Percentiles rank a stretch among this genome's conserved stretches.
phyloP scores from a whole-genome alignment of 2,888 invertebrate genomes.

The Volucella inanis region DNA sequence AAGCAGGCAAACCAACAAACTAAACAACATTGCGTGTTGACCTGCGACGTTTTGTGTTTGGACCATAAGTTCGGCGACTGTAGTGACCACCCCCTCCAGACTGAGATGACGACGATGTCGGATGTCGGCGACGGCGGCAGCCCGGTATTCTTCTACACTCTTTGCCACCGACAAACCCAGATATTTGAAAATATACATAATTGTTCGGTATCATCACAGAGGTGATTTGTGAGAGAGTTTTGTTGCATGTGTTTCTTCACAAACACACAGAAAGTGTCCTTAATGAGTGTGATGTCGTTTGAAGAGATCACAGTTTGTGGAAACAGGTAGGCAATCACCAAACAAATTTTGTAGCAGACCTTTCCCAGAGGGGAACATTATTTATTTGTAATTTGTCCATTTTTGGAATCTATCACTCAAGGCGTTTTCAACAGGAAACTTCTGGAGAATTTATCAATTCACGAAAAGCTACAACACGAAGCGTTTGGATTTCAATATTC shows the following conservation, averaged over 20 bases:
- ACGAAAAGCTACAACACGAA: conserved; percentile 59
- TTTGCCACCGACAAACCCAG: conserved; percentile 33
- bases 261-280: conserved; percentile 64
- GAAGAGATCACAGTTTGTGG: conserved; percentile 68
- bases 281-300: conserved; percentile 74
- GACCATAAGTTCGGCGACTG: conserved; percentile 72
- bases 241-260: conserved; percentile 62
- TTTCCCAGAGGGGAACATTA: conserved; percentile 39
- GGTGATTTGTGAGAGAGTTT: conserved; percentile 55
- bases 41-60: conserved; percentile 46
- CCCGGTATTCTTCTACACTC: background rate
- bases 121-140: background rate
- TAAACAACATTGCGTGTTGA: conserved; percentile 66
- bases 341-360: background rate
- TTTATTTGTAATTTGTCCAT: conserved; percentile 66
- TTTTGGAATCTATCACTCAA: conserved; percentile 53
- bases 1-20: conserved; percentile 16
- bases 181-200: conserved; percentile 44
- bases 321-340: conserved; percentile 54
- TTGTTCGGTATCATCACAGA: conserved; percentile 74
- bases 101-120: conserved; percentile 13
- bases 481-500: conserved; percentile 64
- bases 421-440: conserved; percentile 14
- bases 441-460: conserved; percentile 60
- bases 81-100: conserved; percentile 71